Base-by-base conservation (phyloP, 2,113 vertebrate genomes). In the Scartelaos histophorus region DNA sequence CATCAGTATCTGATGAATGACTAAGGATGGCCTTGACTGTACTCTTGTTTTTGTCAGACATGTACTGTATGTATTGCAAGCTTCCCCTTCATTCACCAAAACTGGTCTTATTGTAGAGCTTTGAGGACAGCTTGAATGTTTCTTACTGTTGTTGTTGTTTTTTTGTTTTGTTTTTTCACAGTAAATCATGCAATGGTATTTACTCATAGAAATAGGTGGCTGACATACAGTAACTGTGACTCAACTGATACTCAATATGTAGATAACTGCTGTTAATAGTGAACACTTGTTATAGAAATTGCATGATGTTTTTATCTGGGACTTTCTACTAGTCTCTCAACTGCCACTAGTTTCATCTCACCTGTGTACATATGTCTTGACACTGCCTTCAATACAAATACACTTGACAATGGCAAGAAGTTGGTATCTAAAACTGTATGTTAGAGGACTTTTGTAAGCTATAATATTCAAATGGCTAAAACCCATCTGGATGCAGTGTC, bases 111-210 rank as follows among this genome's bases (percentile, higher is more conserved):
- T 69, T 88, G 85, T 81, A 90, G 87, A 90, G 85, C 87, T 90
- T 93, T 92, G 85, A 91, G 84, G 92, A 91, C 90, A 88, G 84
- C 76, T 88, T 90, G 92, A 92, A 90, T 90, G 88, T 90, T 89
- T 91, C 71, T 87, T 87, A 54, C 71, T 88, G 38, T 38, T 38
- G 38, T 10, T 29, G 29, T 43, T 87, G 76, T 81, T 77, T 60
- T 88, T 87, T 81, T 60, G 34, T 86, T 85, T 70, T 49, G n/a
- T 85, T 87, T 64, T 83, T 80, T 79, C 71, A 81, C 83, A 54
- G 58, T 69, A 82, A 80, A 57, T 76, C 80, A 73, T 74, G 73
- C 25, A 66, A 53, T 25, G 57, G 56, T 66, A 81, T 81, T 71
- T 81, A 78, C 70, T 87, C 79, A 73, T 67, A 79, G 82, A 86